These are phyloP conservation scores for Acipenser transmontanus DNA, from an alignment of 2,797 vertebrate genomes.

Conservation along the genomic window DNA sequence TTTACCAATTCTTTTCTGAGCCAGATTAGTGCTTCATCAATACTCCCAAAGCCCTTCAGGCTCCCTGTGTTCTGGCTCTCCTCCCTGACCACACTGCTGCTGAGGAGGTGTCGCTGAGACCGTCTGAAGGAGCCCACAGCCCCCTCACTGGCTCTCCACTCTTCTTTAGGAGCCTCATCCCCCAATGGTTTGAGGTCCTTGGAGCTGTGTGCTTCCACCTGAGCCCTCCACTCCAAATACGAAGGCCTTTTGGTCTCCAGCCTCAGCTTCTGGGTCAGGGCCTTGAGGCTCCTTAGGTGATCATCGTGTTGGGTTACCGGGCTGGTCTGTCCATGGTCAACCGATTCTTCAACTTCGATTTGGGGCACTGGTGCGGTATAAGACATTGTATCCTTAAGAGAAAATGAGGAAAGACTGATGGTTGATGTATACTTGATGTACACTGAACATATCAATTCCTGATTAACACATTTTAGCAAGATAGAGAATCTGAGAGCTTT, in stretches of 20 bases:
- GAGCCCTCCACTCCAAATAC: constrained; percentile 88
- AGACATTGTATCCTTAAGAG: constrained; percentile 30
- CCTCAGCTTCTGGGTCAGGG: constrained; percentile 82
- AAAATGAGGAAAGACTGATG: too few species aligned
- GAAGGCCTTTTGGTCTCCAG: constrained; percentile 89
- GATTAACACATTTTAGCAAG: too few species aligned
- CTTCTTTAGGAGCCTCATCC: constrained; percentile 24
- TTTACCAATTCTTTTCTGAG: constrained; percentile 90
- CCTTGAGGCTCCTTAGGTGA: constrained; percentile 82
- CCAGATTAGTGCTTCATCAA: constrained; percentile 81
- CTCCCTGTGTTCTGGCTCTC: constrained; percentile 45
- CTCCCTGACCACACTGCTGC: constrained; percentile 35
- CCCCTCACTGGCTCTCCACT: constrained; percentile 16
- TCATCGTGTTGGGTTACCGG: constrained; percentile 62
- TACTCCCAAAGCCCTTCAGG: constrained; percentile 73
- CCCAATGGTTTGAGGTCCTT: constrained; percentile 36
- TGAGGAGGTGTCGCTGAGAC: constrained; percentile 33
- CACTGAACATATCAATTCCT: too few species aligned
- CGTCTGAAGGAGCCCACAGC: constrained; percentile 16
- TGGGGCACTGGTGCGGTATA: constrained; percentile 38
- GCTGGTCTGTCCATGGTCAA: constrained; percentile 31
- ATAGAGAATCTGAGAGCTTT: too few species aligned
- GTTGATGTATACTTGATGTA: too few species aligned
- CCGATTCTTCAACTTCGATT: constrained; percentile 55
- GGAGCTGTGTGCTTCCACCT: constrained; percentile 64